phyloP scores from a whole-genome alignment of 2,113 vertebrate species.

The Cinclus mexicanus region DNA sequence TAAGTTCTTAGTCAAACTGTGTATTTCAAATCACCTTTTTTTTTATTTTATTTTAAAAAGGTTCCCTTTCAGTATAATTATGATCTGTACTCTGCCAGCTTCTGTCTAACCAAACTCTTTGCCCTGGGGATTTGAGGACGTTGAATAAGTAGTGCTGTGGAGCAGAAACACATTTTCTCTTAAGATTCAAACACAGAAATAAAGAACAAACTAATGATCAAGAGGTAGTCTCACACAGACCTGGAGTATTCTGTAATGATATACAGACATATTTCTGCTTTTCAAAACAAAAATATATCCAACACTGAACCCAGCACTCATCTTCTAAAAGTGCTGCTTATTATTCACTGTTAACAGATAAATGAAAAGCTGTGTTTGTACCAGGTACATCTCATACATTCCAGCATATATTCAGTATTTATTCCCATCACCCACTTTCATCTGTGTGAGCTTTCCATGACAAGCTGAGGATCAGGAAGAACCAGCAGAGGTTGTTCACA shows the following conservation, averaged over 20 bases:
- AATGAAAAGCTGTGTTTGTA: neutral
- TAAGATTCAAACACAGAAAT: conserved; percentile 16
- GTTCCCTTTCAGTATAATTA: conserved; percentile 11
- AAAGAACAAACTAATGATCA: conserved; percentile 30
- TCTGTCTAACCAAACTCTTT: conserved; percentile 39
- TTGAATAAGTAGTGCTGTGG: conserved; percentile 10
- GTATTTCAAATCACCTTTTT: neutral
- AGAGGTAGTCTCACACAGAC: conserved; percentile 6
- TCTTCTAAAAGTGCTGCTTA: neutral
- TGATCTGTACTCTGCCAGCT: conserved; percentile 19
- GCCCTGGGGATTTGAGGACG: conserved; percentile 23
- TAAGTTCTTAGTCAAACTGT: neutral
- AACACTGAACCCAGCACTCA: neutral
- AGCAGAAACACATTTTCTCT: conserved; percentile 33
- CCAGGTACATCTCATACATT: neutral
- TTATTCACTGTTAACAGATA: conserved; percentile 24
- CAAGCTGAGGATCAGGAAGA: neutral
- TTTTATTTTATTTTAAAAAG: conserved; percentile 9
- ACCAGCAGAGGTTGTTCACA: neutral
- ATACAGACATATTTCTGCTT: neutral
- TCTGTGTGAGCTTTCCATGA: neutral
- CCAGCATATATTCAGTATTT: neutral
- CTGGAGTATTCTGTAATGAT: neutral
- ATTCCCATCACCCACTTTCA: neutral
- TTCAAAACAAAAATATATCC: neutral